These are phyloP conservation scores for Aurelia sp. DNA, from an alignment of 30 jellyfish, hydroid and myxozoan genomes.

Conservation along the genomic window DNA sequence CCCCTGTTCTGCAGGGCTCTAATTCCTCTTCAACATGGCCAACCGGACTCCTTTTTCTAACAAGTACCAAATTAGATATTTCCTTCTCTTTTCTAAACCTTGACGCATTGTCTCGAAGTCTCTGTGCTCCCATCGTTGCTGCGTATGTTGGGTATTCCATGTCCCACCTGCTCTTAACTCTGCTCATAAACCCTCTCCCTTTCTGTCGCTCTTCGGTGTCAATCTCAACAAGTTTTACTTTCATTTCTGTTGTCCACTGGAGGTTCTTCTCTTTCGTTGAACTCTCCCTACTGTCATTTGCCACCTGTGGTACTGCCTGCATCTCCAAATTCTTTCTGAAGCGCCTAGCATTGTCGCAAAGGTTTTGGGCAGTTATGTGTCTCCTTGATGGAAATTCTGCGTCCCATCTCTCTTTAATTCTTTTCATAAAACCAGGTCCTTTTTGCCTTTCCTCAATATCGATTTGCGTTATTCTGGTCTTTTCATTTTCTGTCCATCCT, in stretches of 20 bases:
- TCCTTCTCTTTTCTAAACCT: conserved; percentile 12
- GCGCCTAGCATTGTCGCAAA: too few species aligned
- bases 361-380: too few species aligned
- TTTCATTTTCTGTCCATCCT: too few species aligned
- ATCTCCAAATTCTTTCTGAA: too few species aligned
- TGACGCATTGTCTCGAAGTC: conserved; percentile 23
- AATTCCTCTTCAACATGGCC: conserved; percentile 7
- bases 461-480: too few species aligned
- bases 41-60: conserved; percentile 4
- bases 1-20: conserved; percentile 3
- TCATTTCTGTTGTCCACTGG: conserved; percentile 15
- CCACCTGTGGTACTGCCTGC: too few species aligned
- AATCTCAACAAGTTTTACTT: conserved; percentile 13
- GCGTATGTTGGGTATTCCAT: conserved; percentile 15
- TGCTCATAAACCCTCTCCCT: conserved; percentile 22
- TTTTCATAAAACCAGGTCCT: too few species aligned
- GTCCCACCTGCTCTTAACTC: conserved; percentile 7
- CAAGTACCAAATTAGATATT: conserved; percentile 2
- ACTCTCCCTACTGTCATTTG: too few species aligned
- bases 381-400: too few species aligned
- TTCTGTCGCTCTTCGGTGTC: conserved; percentile 12
- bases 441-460: too few species aligned
- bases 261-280: conserved; percentile 1
- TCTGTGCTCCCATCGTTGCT: conserved; percentile 12
- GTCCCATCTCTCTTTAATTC: too few species aligned